These are phyloP conservation scores for Sebastolobus altivelis DNA, from an alignment of 2,797 vertebrate genomes.

Conservation along the genomic window DNA sequence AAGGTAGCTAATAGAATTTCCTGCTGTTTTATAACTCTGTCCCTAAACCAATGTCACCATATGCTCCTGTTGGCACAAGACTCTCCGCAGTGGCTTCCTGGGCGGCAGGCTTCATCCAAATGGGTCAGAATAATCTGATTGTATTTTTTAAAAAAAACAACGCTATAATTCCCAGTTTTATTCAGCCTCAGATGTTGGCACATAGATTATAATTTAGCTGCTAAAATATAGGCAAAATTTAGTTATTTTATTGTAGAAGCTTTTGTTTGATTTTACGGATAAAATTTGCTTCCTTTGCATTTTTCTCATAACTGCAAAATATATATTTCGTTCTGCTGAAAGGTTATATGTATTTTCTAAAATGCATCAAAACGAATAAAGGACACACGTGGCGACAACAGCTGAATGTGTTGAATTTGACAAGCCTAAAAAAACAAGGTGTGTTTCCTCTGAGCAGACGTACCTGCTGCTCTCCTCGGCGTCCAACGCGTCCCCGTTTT, in stretches of 20 bases:
- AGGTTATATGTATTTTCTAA: background rate
- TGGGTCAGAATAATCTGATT: conserved; percentile 51
- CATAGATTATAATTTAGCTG: background rate
- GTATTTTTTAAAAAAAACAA: background rate
- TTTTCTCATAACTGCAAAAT: background rate
- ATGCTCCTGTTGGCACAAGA: conserved; percentile 80
- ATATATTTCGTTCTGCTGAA: conserved; percentile 1
- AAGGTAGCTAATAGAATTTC: conserved; percentile 84
- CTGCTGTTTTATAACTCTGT: conserved; percentile 84
- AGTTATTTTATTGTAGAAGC: background rate
- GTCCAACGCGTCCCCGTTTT: conserved; percentile 32
- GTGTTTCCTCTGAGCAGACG: conserved; percentile 49
- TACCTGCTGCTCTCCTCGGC: conserved; percentile 73
- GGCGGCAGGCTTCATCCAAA: conserved; percentile 57
- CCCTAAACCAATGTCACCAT: conserved; percentile 85
- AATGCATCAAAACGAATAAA: conserved; percentile 33
- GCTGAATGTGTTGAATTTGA: background rate
- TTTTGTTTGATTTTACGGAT: background rate
- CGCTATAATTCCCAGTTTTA: background rate
- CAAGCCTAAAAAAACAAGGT: conserved; percentile 29
- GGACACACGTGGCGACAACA: background rate
- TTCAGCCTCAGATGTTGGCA: background rate
- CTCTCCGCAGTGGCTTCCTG: conserved; percentile 57
- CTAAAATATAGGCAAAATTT: background rate
- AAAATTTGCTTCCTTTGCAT: background rate